Conservation (phyloP, 1,140 invertebrate species). For the Lepidurus packardi region DNA sequence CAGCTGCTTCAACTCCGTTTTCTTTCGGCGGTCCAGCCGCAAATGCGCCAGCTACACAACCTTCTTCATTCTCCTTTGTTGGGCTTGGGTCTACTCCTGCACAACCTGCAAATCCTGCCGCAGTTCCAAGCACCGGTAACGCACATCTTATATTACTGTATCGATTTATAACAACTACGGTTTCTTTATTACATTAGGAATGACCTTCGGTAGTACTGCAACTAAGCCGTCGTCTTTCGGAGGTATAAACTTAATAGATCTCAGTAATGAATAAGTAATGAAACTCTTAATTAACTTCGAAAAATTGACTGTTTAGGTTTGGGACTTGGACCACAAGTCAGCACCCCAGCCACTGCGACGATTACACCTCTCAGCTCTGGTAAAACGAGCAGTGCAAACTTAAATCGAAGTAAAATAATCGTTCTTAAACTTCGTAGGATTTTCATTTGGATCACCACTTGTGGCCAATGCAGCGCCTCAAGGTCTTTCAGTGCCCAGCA, state of each 20-base stretch:
- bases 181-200: too few species aligned
- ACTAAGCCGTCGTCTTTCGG: too few species aligned
- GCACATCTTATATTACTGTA: too few species aligned
- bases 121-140: too few species aligned
- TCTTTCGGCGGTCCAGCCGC: not conserved
- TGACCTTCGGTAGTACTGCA: too few species aligned
- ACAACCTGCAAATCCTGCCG: too few species aligned
- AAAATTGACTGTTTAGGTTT: not conserved
- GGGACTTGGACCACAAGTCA: not conserved
- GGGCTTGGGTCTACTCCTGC: too few species aligned
- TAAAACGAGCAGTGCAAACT: not conserved
- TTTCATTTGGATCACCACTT: slow-evolving; percentile 10
- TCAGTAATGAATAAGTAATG: too few species aligned
- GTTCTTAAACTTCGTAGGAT: not conserved
- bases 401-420: not conserved
- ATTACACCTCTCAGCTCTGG: slow-evolving; percentile 22
- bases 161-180: too few species aligned
- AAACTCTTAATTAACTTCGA: too few species aligned
- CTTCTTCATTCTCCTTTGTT: slow-evolving; percentile 16
- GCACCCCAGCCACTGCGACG: not conserved
- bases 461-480: not conserved
- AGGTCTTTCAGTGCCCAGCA: not conserved
- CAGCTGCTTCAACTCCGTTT: slow-evolving; percentile 1
- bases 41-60: not conserved
- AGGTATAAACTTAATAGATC: too few species aligned